Percentiles rank a stretch among this genome's conserved stretches.
phyloP scores from a whole-genome alignment of 2,113 vertebrate genomes.

The Dendrocopos noguchii region DNA sequence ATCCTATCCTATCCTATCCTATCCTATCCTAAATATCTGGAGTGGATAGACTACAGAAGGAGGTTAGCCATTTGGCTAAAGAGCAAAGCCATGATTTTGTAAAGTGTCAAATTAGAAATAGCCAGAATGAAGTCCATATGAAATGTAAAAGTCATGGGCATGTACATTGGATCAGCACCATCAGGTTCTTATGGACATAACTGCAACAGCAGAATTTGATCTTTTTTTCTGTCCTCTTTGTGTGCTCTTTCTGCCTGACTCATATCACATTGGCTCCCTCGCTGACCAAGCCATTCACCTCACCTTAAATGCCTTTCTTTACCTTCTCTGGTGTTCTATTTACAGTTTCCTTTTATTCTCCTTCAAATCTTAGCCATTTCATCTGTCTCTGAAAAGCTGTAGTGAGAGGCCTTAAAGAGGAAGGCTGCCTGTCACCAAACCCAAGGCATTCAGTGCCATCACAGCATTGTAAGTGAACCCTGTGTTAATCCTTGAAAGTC shows the following conservation, averaged over 20 bases:
- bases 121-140: background rate
- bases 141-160: background rate
- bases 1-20: too few species aligned
- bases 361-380: background rate
- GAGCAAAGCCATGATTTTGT: background rate
- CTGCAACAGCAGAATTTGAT: background rate
- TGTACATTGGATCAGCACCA: background rate
- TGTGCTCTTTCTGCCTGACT: background rate
- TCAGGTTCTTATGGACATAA: background rate
- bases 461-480: conserved; percentile 41
- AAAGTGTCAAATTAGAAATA: background rate
- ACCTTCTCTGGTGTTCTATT: background rate
- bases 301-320: background rate
- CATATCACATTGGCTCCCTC: background rate
- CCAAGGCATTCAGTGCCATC: conserved; percentile 17
- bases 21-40: background rate
- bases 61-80: background rate
- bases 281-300: background rate
- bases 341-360: background rate
- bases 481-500: conserved; percentile 39
- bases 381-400: conserved; percentile 14
- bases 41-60: background rate
- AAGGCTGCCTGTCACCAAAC: conserved; percentile 37
- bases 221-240: background rate
- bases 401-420: conserved; percentile 55